Evolutionary conservation across 2,888 invertebrate genomes (phyloP), one percentile per base, ranked within the genome.

Genomic region (Quadroppia sp.): DNA sequence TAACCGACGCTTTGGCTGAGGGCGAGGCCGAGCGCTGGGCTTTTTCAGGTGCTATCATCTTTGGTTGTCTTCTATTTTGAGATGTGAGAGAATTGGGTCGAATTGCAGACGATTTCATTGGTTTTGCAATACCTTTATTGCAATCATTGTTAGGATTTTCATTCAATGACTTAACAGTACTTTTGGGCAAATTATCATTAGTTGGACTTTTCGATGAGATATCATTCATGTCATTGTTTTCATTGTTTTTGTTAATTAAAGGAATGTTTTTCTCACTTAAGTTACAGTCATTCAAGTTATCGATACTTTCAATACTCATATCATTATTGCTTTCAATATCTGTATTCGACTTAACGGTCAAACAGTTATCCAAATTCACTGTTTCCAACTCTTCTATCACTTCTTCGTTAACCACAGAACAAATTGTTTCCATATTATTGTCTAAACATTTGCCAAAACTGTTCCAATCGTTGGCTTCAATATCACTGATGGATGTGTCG

Each of bases 251-350:
- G 25, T 45, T 17, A 17, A 45, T 15, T 3, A 59, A 11, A 2
- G 59, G 59, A 59, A 59, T 59, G 59, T 59, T 59, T 15, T 3
- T 59, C 59, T 59, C 59, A 59, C 59, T 59, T 59, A 15, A 7
- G 53, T 53, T 53, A 53, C 53, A 25, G 53, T 53, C 23, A 23
- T 45, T 17, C 11, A 11, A 36, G 15, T 48, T 48, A 48, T 56
- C 25, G 25, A 2, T 59, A 30, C 32, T 59, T 59, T 59, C 59
- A 59, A 59, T 30, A 59, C 59, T 59, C 59, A 59, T 59, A 30
- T 32, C 45, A 45, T 45, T 59, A 59, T 30, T 32, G 53, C 53
- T 53, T 20, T 53, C 53, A 53, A 23, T 53, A 20, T 53, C 53
- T 53, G 53, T 53, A 7, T 53, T 20, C 13, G 53, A 53, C 25